phyloP scores from a whole-genome alignment of 1,140 invertebrate genomes.

The Heliconius himera region DNA sequence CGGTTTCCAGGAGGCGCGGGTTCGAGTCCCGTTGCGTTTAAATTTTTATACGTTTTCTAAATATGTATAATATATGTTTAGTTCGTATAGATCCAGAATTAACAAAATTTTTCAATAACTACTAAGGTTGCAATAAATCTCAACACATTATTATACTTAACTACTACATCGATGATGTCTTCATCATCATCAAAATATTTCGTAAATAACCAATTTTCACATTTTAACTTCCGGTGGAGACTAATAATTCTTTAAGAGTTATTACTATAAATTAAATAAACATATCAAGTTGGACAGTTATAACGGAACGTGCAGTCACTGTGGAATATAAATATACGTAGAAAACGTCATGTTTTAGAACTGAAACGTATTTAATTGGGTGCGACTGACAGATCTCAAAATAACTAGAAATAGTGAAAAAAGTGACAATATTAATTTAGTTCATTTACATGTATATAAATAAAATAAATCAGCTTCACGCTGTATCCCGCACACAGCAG shows the following conservation, averaged over 20 bases:
- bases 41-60: too few species aligned
- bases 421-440: not conserved
- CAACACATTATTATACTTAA: not conserved
- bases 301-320: conserved; percentile 55
- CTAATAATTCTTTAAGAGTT: conserved; percentile 71
- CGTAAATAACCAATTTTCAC: conserved; percentile 14
- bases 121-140: not conserved
- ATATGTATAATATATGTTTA: too few species aligned
- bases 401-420: conserved; percentile 3
- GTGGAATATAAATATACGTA: conserved; percentile 59
- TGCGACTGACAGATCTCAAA: conserved; percentile 20
- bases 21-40: too few species aligned
- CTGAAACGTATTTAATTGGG: conserved; percentile 52
- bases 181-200: conserved; percentile 14
- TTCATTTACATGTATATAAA: too few species aligned
- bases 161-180: not conserved
- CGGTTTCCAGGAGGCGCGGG: too few species aligned
- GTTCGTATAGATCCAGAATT: too few species aligned
- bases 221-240: conserved; percentile 58
- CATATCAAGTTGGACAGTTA: conserved; percentile 68
- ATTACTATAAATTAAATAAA: conserved; percentile 77
- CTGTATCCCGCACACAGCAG: too few species aligned
- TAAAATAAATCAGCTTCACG: too few species aligned
- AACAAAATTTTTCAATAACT: too few species aligned
- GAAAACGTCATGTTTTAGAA: conserved; percentile 43